Evolutionary conservation across 2,888 invertebrate species (phyloP).

Genomic region (Neoaliturus tenellus): DNA sequence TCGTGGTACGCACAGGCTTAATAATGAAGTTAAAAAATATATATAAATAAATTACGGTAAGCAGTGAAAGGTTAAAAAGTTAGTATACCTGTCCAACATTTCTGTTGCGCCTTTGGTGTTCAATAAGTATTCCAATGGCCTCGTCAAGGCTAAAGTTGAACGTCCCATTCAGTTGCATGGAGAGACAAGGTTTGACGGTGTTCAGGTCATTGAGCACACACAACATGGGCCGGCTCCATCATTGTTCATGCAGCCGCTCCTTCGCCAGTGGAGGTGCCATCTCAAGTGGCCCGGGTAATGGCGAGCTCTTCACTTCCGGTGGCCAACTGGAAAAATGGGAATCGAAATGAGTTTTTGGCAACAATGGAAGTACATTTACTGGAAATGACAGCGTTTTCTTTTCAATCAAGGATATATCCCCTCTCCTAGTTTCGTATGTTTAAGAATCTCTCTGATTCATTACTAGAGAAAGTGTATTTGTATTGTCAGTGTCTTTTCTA

Average conservation of each 20-base stretch:
- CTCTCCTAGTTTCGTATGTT: no score
- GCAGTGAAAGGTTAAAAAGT: no score
- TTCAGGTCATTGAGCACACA: background rate
- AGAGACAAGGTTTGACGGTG: background rate
- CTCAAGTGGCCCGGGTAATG: background rate
- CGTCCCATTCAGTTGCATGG: constrained; percentile 64
- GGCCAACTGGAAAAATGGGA: background rate
- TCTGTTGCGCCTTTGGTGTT: constrained; percentile 61
- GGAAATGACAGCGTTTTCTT: no score
- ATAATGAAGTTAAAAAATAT: no score
- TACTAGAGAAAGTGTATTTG: no score
- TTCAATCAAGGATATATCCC: no score
- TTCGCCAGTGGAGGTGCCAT: background rate
- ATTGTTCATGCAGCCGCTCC: background rate
- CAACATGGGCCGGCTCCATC: constrained; percentile 6
- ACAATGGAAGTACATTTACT: background rate
- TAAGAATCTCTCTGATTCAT: no score
- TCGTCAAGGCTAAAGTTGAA: constrained; percentile 68
- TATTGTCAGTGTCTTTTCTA: no score
- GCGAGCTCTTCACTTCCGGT: background rate
- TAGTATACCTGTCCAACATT: constrained; percentile 62
- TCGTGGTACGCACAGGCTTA: no score
- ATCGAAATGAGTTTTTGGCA: background rate
- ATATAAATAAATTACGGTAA: no score
- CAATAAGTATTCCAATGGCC: constrained; percentile 63